phyloP scores from a whole-genome alignment of 2,797 vertebrate species.

The Chelmon rostratus region DNA sequence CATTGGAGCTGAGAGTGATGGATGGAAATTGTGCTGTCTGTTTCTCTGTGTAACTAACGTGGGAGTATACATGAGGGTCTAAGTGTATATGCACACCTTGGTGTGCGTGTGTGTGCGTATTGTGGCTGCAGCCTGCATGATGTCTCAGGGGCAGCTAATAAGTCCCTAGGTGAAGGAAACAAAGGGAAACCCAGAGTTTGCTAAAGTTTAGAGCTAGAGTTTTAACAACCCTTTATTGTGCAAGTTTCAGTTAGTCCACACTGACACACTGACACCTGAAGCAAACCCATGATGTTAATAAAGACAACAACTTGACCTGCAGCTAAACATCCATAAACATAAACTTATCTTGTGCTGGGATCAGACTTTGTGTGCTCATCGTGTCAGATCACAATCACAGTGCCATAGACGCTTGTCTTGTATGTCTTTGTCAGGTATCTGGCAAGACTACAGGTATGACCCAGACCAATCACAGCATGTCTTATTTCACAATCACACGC shows the following conservation, averaged over 20 bases:
- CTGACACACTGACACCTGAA: neutral
- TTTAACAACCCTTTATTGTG: conserved; percentile 31
- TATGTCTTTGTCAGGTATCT: too few relatives aligned
- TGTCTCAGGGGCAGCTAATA: conserved; percentile 48
- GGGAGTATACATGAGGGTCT: conserved; percentile 24
- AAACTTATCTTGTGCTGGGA: too few relatives aligned
- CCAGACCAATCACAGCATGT: too few relatives aligned
- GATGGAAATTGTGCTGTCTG: conserved; percentile 68
- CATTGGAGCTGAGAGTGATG: conserved; percentile 91
- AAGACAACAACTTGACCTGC: neutral
- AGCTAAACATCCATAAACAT: neutral
- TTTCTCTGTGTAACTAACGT: conserved; percentile 34
- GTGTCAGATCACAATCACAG: too few relatives aligned
- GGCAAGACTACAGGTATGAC: too few relatives aligned
- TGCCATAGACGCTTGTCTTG: too few relatives aligned
- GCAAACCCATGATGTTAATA: neutral
- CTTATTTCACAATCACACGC: too few relatives aligned
- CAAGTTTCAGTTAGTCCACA: conserved; percentile 18
- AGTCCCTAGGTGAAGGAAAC: conserved; percentile 39
- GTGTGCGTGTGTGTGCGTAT: conserved; percentile 8
- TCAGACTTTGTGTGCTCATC: too few relatives aligned
- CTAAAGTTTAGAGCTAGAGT: conserved; percentile 19
- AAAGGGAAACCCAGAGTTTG: conserved; percentile 22
- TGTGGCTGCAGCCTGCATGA: conserved; percentile 24
- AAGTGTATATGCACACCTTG: conserved; percentile 1